A percentile compares a stretch with the other conserved stretches of the same genome.
phyloP scores from a whole-genome alignment of 2,797 vertebrate genomes.

The Lepilemur septentrionalis region DNA sequence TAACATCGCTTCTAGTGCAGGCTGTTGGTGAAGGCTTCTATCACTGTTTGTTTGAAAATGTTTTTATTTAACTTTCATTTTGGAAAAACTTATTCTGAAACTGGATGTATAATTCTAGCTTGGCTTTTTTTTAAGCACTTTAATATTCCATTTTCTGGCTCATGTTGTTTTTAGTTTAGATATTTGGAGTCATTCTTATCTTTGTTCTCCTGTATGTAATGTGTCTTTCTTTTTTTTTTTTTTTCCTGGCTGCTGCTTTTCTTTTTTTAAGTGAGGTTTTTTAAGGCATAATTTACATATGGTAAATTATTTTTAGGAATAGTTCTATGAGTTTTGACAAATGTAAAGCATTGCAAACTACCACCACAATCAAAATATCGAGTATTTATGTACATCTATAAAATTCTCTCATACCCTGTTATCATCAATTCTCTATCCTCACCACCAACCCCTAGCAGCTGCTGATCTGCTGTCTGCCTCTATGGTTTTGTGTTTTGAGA shows the following conservation, averaged over 20 bases:
- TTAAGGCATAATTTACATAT: conserved; percentile 13
- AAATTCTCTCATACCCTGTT: not conserved
- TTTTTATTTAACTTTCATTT: conserved; percentile 29
- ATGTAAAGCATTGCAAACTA: not conserved
- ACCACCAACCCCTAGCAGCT: not conserved
- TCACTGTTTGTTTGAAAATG: not conserved
- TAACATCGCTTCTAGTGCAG: not conserved
- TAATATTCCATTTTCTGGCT: not conserved
- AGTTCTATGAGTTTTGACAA: not conserved
- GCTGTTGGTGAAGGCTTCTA: not conserved
- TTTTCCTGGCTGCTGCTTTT: not conserved
- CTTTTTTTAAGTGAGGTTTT: not conserved
- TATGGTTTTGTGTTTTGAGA: not conserved
- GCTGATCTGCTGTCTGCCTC: not conserved
- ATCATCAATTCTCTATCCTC: not conserved
- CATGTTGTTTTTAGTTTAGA: not conserved
- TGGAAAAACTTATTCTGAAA: conserved; percentile 2
- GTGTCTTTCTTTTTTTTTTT: not conserved
- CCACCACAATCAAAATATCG: not conserved
- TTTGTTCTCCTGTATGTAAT: conserved; percentile 21
- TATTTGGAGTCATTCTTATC: not conserved
- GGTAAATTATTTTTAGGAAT: not conserved
- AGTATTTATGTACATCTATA: not conserved
- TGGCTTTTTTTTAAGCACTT: not conserved
- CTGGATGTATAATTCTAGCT: not conserved